Percentiles rank a stretch among this genome's conserved stretches.
These are phyloP conservation scores for Cephalopachus bancanus DNA, from an alignment of 2,797 vertebrate genomes.

Conservation along the genomic window DNA sequence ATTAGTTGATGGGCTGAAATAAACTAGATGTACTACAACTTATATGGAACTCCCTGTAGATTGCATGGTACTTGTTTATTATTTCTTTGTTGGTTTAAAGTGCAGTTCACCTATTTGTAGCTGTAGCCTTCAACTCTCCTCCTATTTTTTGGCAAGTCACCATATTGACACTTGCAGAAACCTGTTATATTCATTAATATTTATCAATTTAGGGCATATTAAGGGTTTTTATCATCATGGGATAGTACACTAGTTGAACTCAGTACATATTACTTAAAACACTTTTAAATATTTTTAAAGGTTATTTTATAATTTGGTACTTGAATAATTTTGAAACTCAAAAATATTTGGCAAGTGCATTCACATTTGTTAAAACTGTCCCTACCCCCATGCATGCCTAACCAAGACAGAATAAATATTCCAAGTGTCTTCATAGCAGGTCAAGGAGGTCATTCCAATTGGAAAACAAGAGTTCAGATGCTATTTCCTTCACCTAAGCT, in stretches of 20 bases:
- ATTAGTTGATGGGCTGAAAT: not conserved
- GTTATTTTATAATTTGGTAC: constrained; percentile 34
- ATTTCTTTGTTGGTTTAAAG: not conserved
- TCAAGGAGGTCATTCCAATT: constrained; percentile 82
- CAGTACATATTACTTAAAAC: constrained; percentile 54
- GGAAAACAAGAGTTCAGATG: constrained; percentile 86
- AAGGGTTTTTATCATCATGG: not conserved
- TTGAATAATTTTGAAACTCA: constrained; percentile 65
- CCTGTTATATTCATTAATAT: not conserved
- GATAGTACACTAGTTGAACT: constrained; percentile 8
- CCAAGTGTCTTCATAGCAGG: constrained; percentile 78
- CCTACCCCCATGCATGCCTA: not conserved
- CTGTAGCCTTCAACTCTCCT: not conserved
- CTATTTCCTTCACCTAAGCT: constrained; percentile 84
- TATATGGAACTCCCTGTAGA: not conserved
- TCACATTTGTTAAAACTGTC: constrained; percentile 57
- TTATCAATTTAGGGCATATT: not conserved
- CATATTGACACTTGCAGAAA: not conserved
- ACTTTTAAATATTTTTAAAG: constrained; percentile 16
- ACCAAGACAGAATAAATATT: constrained; percentile 74
- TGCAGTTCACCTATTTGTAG: not conserved
- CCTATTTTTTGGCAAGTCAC: not conserved
- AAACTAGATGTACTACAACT: not conserved
- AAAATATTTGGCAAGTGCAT: constrained; percentile 60
- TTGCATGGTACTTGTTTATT: not conserved